These are phyloP conservation scores for Rhamnusium bicolor DNA, from an alignment of 2,888 invertebrate species.

Conservation along the genomic window DNA sequence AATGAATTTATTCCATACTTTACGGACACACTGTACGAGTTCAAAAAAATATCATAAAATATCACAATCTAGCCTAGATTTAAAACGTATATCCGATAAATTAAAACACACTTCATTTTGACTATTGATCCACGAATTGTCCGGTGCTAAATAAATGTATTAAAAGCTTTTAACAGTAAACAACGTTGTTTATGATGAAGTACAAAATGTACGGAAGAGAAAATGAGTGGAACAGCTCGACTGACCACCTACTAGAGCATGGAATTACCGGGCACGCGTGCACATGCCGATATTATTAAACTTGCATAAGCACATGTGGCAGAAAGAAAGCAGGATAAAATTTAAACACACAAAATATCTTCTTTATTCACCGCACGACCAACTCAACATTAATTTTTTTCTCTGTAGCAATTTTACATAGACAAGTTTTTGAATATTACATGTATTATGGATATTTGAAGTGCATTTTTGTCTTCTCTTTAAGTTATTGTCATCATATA, in stretches of 20 bases:
- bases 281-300: conserved; percentile 42
- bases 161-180: neutral
- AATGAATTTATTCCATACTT: too few species aligned
- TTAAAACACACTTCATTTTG: too few species aligned
- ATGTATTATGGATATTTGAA: neutral
- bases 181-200: neutral
- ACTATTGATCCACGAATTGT: neutral
- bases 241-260: conserved; percentile 28
- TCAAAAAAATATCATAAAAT: too few species aligned
- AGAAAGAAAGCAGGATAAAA: conserved; percentile 45
- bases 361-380: conserved; percentile 38
- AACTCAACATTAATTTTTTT: conserved; percentile 30
- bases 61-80: too few species aligned
- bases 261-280: conserved; percentile 41
- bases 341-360: conserved; percentile 47
- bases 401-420: conserved; percentile 3
- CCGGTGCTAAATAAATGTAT: too few species aligned
- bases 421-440: neutral
- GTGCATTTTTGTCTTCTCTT: neutral
- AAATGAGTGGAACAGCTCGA: conserved; percentile 35
- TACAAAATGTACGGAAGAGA: neutral
- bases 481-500: neutral
- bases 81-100: too few species aligned
- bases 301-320: conserved; percentile 42
- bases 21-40: too few species aligned